phyloP scores from a whole-genome alignment of 1,140 invertebrate genomes.

The Chrysopa pallens region DNA sequence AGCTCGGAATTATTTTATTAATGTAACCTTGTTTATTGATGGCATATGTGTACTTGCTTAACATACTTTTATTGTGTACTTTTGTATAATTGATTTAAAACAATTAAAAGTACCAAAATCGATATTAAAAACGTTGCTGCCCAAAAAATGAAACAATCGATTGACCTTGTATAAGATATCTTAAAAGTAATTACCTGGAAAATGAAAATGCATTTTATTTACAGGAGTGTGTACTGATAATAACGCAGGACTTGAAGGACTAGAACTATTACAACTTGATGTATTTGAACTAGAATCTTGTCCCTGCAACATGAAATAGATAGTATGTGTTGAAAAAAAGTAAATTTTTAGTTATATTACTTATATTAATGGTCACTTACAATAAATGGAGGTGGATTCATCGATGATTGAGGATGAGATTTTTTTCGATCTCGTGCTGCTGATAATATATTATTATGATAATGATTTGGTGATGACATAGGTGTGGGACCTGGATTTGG shows the following conservation, averaged over 20 bases:
- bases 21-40: too few species aligned
- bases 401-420: slow-evolving; percentile 35
- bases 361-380: slow-evolving; percentile 20
- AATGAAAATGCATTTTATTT: slow-evolving; percentile 54
- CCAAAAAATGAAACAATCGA: neutral
- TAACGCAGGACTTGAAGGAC: slow-evolving; percentile 83
- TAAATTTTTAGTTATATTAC: neutral
- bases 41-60: too few species aligned
- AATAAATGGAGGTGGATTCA: slow-evolving; percentile 38
- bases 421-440: slow-evolving; percentile 26
- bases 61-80: too few species aligned
- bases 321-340: neutral
- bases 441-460: slow-evolving; percentile 13
- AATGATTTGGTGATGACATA: slow-evolving; percentile 22
- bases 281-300: slow-evolving; percentile 84
- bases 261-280: slow-evolving; percentile 91
- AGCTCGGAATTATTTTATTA: too few species aligned
- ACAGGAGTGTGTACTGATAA: slow-evolving; percentile 34
- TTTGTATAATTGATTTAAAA: too few species aligned
- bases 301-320: slow-evolving; percentile 22
- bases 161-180: neutral
- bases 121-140: neutral
- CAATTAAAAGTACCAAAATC: too few species aligned
- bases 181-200: slow-evolving; percentile 43
- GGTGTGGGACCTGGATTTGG: slow-evolving; percentile 17